Base-by-base conservation (phyloP, 1,140 invertebrate species). In the Theocolax elegans region DNA sequence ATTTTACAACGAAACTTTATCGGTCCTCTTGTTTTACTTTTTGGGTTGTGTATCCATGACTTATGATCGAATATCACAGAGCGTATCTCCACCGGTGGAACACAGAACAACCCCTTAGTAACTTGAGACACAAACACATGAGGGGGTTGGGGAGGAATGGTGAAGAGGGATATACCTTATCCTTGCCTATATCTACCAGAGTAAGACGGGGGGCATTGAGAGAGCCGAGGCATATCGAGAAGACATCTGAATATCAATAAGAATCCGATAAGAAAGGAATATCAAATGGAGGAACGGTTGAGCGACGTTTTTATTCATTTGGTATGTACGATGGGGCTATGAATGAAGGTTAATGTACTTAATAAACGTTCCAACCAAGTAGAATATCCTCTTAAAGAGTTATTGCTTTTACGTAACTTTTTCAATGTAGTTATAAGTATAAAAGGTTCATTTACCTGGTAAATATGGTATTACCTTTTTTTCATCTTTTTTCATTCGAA, bases 241-340 rank as follows among this genome's bases (percentile, higher is more conserved):
- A 38, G 29, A 56, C 38, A 62, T 56, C 46, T 66, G 56, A 66
- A 66, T 53, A 66, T 60, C 35, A 31, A 66, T 66, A 54, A 40
- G 53, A 19, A 44, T 46, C 10, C 19, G 54, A 53, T 49, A 58
- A 48, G 44, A 65, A 58, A 48, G 40, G 31, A 58, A 63, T 63
- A 48, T 63, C 46, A 29, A 40, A 62, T 27, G 27, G 54, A 48
- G 10, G 3, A 4, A 15, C 27, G 40, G 4, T 51, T 13, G 21
- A 21, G 21, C 10, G 17, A 21, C 40, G 4, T 35, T 56, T 56
- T 49, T 48, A 60, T 68, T 68, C 44, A 42, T 40, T 60, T 60
- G 25, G 40, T 31, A n/a, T 8, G 21, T n/a, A n/a, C 21, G 7
- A n/a, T 1, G 35, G 25, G 21, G 2, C 4, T 31, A 53, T 42